A percentile compares a stretch with the other conserved stretches of the same genome.
Evolutionary conservation across 2,113 vertebrate species (phyloP).

Genomic region (Pachyramphus minor): DNA sequence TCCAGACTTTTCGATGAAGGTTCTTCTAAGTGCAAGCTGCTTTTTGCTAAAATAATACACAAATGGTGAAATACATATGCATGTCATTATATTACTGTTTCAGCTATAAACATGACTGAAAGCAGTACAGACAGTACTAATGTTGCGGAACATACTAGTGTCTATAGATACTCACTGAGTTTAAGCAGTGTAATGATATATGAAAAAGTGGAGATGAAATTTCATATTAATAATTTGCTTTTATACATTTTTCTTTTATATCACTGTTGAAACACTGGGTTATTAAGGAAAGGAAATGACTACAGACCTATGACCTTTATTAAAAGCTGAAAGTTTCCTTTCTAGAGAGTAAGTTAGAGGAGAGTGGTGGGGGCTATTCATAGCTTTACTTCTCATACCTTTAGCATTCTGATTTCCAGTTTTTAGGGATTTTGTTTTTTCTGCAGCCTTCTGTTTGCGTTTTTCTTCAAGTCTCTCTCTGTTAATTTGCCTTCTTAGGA

Average conservation of each 20-base stretch:
- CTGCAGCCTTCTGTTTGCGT: conserved; percentile 87
- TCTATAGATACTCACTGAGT: background rate
- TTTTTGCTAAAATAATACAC: conserved; percentile 66
- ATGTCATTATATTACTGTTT: background rate
- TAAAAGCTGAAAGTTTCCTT: background rate
- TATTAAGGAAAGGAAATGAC: background rate
- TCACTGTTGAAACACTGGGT: background rate
- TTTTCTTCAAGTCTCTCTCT: conserved; percentile 94
- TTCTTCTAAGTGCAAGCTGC: conserved; percentile 62
- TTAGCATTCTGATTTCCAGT: conserved; percentile 66
- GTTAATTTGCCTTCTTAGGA: conserved; percentile 91
- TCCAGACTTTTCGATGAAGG: conserved; percentile 57
- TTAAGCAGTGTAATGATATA: background rate
- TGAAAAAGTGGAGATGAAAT: background rate
- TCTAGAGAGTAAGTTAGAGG: accelerated
- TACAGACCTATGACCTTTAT: background rate
- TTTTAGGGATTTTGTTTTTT: conserved; percentile 76
- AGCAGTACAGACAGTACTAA: background rate
- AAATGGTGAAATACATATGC: background rate
- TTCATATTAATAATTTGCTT: background rate
- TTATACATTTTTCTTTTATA: background rate
- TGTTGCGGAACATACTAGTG: background rate
- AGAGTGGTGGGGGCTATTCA: background rate
- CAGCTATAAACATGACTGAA: background rate
- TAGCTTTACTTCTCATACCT: background rate